Evolutionary conservation across 2,888 invertebrate genomes (phyloP).

Genomic region (Osmoderma eremita): DNA sequence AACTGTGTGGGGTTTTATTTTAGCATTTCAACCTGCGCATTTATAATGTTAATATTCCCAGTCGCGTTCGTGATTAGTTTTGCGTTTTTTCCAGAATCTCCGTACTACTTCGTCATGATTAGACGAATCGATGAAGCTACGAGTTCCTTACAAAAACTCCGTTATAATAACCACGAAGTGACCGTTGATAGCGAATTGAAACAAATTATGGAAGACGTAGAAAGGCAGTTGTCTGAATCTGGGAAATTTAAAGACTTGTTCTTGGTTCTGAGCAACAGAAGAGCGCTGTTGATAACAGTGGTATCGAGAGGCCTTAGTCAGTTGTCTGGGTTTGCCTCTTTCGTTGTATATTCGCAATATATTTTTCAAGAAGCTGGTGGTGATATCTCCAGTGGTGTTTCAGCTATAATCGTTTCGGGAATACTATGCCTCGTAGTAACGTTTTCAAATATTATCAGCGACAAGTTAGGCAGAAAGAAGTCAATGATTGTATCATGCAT

Average conservation of each 20-base stretch:
- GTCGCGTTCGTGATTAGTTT: constrained; percentile 67
- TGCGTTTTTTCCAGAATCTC: constrained; percentile 71
- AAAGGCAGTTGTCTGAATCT: constrained; percentile 56
- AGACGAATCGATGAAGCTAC: no score
- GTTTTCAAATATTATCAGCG: constrained; percentile 47
- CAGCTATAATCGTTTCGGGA: constrained; percentile 52
- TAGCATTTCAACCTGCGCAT: constrained; percentile 65
- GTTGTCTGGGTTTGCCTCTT: constrained; percentile 53
- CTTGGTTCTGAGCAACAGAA: constrained; percentile 53
- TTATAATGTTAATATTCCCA: constrained; percentile 69
- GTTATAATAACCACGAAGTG: constrained; percentile 36
- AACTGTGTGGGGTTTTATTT: constrained; percentile 69
- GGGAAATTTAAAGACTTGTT: constrained; percentile 56
- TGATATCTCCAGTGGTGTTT: constrained; percentile 50
- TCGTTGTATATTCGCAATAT: constrained; percentile 54
- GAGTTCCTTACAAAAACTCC: constrained; percentile 48
- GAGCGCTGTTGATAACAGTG: constrained; percentile 53
- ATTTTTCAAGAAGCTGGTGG: constrained; percentile 57
- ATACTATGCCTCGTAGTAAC: constrained; percentile 41
- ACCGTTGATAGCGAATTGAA: constrained; percentile 42
- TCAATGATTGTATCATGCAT: constrained; percentile 51
- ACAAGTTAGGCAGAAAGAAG: constrained; percentile 52
- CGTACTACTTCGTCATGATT: constrained; percentile 54
- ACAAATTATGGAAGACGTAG: constrained; percentile 52
- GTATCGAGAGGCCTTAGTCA: constrained; percentile 56